Conservation (phyloP, 2,888 invertebrate genomes). For the Nipponacmea schrenckii region DNA sequence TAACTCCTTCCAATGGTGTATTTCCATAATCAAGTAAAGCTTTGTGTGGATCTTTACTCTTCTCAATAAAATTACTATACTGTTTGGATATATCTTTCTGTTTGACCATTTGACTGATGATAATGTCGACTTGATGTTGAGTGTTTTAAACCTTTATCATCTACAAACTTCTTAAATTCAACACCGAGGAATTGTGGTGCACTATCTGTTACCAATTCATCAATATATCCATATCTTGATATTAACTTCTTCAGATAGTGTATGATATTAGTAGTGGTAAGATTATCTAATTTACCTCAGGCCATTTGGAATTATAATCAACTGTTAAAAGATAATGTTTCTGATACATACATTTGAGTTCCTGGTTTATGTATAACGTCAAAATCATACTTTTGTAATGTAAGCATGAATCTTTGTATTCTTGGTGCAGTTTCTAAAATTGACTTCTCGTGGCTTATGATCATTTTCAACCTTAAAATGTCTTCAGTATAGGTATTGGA, state of each 20-base stretch:
- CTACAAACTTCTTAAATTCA: too few relatives aligned
- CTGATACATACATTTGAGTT: constrained; percentile 14
- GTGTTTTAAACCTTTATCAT: too few relatives aligned
- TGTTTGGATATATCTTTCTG: neutral
- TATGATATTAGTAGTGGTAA: too few relatives aligned
- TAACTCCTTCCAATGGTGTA: neutral
- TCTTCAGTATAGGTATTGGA: constrained; percentile 16
- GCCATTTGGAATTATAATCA: constrained; percentile 25
- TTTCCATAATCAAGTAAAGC: neutral
- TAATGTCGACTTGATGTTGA: too few relatives aligned
- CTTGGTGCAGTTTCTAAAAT: constrained; percentile 4
- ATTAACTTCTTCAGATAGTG: too few relatives aligned
- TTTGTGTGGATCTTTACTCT: neutral
- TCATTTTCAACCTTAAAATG: constrained; percentile 7
- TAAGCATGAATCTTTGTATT: constrained; percentile 15
- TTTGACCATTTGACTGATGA: too few relatives aligned
- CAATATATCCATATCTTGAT: too few relatives aligned
- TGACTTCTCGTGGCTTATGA: constrained; percentile 16
- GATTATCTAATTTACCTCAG: too few relatives aligned
- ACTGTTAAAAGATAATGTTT: constrained; percentile 18
- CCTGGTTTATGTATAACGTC: constrained; percentile 16
- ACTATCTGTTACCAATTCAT: too few relatives aligned
- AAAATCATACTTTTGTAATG: constrained; percentile 9
- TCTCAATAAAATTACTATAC: neutral
- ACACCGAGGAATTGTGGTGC: too few relatives aligned